Base-by-base conservation (phyloP, 35 echinoderm and acorn worm species). In the Diadema setosum region DNA sequence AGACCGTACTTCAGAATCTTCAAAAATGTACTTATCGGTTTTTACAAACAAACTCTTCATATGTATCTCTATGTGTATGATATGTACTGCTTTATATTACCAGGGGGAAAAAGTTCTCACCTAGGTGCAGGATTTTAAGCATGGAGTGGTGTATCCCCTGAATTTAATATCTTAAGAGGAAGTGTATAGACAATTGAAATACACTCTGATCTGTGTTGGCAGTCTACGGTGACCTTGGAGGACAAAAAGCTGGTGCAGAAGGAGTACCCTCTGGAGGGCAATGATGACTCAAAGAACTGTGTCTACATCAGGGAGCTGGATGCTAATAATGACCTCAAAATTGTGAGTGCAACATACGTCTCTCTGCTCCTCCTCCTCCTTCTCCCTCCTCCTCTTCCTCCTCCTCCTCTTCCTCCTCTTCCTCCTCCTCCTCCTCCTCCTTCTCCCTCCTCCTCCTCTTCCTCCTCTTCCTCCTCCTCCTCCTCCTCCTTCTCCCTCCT, bases 291-390 rank as follows among this genome's bases (percentile, higher is more conserved):
- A 16, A 78, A 78, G 73, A 32, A 78, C 17, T 39, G 35, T 17
- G 44, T 41, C 40, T 78, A 78, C 40, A 78, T 78, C 73, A 78
- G 73, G 39, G 73, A 78, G 21, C 40, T 78, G 12, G 73, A 78
- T 25, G 73, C 11, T 1, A 1, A 3, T 16, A 44, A 78, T 41
- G 40, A 78, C 44, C 33, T 78, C 3, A 78, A 78, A 44, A 36
- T 78, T 21, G 73, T 78, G 44, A 78, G 73, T 76, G 26, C 21
- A 21, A 55, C 14, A 12, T 55, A 59, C 20, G 56, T 18, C 56
- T 60, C 16, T 60, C 17, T 60, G 21, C 17, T 24, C 57, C 57
- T 60, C 57, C 30, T 7, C 30, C 5, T 5, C n/a, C 30, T 11
- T 60, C 30, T 20, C 30, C 57, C 56, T 18, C 4, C 29, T 59